Evolutionary conservation across 2,888 invertebrate genomes (phyloP).

Genomic region (Tridacna crocea): DNA sequence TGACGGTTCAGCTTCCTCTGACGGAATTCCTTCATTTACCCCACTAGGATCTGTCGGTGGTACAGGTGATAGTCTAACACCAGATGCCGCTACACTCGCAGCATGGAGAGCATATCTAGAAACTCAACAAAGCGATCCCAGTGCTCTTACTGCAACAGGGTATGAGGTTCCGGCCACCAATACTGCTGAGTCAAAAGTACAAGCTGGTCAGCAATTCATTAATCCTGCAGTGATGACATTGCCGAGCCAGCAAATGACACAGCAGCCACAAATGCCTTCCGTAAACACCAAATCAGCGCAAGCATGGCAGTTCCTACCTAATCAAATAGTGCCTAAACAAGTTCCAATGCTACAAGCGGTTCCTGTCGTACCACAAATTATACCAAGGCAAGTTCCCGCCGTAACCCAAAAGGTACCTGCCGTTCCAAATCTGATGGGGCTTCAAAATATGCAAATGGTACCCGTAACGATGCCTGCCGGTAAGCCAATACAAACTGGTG

Average conservation of each 20-base stretch:
- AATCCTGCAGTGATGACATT: neutral
- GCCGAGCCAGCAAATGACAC: neutral
- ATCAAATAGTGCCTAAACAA: neutral
- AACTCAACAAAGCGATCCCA: constrained; percentile 19
- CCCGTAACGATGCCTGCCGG: neutral
- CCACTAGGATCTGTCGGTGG: constrained; percentile 47
- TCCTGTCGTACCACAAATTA: neutral
- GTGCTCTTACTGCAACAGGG: neutral
- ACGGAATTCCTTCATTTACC: constrained; percentile 36
- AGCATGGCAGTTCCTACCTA: neutral
- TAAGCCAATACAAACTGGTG: neutral
- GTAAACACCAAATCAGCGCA: neutral
- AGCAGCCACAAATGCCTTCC: neutral
- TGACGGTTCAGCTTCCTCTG: neutral
- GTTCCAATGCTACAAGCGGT: neutral
- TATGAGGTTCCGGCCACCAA: neutral
- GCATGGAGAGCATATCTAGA: constrained; percentile 54
- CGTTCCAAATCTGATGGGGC: neutral
- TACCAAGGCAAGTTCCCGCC: neutral
- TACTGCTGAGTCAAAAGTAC: neutral
- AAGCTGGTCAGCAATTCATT: neutral
- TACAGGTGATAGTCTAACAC: constrained; percentile 13
- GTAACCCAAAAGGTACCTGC: neutral
- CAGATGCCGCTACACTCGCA: constrained; percentile 36
- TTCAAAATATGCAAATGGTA: neutral